Evolutionary conservation across 2,888 invertebrate species (phyloP).

Genomic region (Labia minor): DNA sequence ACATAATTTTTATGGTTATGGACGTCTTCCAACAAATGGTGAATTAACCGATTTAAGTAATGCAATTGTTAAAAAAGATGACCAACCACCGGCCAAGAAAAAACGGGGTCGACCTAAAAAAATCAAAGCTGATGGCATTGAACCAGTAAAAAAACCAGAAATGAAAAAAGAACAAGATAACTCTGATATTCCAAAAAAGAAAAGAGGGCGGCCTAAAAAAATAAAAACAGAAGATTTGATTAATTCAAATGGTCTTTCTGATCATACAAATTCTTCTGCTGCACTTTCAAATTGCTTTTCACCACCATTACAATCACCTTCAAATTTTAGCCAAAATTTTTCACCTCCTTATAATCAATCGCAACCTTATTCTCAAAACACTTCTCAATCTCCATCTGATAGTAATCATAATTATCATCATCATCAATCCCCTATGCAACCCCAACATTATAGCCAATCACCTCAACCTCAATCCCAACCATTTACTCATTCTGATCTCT

Average conservation of each 20-base stretch:
- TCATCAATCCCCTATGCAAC: slow-evolving; percentile 38
- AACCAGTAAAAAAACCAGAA: slow-evolving; percentile 42
- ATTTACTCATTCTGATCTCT: slow-evolving; percentile 60
- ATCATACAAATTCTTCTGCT: slow-evolving; percentile 37
- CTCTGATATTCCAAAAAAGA: slow-evolving; percentile 67
- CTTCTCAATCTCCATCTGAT: slow-evolving; percentile 30
- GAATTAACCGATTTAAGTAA: slow-evolving; percentile 40
- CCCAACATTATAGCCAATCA: slow-evolving; percentile 37
- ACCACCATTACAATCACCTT: slow-evolving; percentile 42
- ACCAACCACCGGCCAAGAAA: slow-evolving; percentile 49
- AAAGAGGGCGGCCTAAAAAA: slow-evolving; percentile 79
- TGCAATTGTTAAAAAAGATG: slow-evolving; percentile 41
- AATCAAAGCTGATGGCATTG: slow-evolving; percentile 58
- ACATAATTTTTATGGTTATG: slow-evolving; percentile 28
- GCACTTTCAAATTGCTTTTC: slow-evolving; percentile 41
- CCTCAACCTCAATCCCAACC: slow-evolving; percentile 40
- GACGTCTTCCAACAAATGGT: slow-evolving; percentile 26
- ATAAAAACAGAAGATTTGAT: slow-evolving; percentile 52
- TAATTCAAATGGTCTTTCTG: slow-evolving; percentile 30
- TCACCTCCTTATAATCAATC: slow-evolving; percentile 29
- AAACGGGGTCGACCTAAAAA: slow-evolving; percentile 86
- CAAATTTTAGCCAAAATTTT: slow-evolving; percentile 36
- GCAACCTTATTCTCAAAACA: slow-evolving; percentile 30
- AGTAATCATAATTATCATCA: slow-evolving; percentile 29
- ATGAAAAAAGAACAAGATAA: slow-evolving; percentile 35